phyloP scores from a whole-genome alignment of 2,113 vertebrate species.

The Ceyx melanurus region DNA sequence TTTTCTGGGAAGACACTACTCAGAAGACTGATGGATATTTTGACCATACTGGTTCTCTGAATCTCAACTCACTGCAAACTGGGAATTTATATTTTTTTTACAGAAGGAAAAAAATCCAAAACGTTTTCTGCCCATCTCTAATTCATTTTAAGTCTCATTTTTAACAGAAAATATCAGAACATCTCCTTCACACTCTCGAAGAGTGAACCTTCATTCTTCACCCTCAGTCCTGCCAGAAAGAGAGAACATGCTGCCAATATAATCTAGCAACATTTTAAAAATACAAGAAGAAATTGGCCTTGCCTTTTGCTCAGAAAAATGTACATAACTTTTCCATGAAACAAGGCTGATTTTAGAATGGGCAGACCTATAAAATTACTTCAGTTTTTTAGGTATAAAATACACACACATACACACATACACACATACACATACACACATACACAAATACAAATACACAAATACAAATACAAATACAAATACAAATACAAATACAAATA shows the following conservation, averaged over 20 bases:
- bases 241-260: conserved; percentile 52
- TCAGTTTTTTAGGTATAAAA: neutral
- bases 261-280: conserved; percentile 53
- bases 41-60: neutral
- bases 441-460: too few species aligned
- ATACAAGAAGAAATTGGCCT: conserved; percentile 41
- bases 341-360: neutral
- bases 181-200: conserved; percentile 54
- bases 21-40: neutral
- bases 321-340: conserved; percentile 1
- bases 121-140: conserved; percentile 10
- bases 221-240: conserved; percentile 55
- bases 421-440: too few species aligned
- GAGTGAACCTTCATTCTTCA: conserved; percentile 65
- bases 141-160: conserved; percentile 44
- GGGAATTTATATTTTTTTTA: neutral
- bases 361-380: neutral
- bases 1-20: neutral
- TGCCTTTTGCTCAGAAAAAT: conserved; percentile 40
- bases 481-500: too few species aligned
- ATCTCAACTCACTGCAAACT: neutral
- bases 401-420: too few species aligned
- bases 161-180: conserved; percentile 43
- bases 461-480: too few species aligned
- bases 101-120: neutral